Evolutionary conservation across 2,113 vertebrate genomes (phyloP), one percentile per base, ranked within the genome.

Genomic region (Sylvilagus bachmani): DNA sequence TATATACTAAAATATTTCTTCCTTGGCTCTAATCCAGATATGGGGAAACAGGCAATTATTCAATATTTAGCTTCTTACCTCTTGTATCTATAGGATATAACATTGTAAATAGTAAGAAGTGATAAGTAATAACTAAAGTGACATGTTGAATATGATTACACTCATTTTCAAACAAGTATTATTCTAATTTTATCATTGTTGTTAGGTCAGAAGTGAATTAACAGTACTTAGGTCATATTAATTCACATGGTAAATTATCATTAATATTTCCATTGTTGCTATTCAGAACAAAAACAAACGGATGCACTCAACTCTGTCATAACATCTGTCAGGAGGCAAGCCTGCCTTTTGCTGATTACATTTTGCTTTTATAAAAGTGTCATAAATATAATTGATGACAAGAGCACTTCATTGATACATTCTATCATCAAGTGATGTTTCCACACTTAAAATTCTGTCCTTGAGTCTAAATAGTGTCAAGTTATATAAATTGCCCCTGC

Each of bases 371-470:
- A 94, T 95, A 88, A 96, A 96, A 96, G 94, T n/a, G 14, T 11
- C 62, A 83, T 31, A 94, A 49, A n/a, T 91, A 95, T 75, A 97
- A 89, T 70, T 64, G 93, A 49, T 93, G 82, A 86, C 9, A 86
- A 94, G 13, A 90, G 3, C 55, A 97, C 66, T 61, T 84, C 77
- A 78, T 86, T 80, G 75, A 87, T 77, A 88, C 21, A 80, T 92
- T 74, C 94, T 5, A 71, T 95, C 51, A 71, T 94, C 71, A 97
- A 91, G 88, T 24, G 25, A 81, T 74, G 86, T 9, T 74, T 10
- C 16, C 93, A 90, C 25, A 90, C 33, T 97, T 95, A 84, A 97
- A 71, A 97, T 95, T 97, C 89, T 97, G 3, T 73, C 93, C 69
- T 74, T 85, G 49, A 91, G 31, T 93, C 95, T 93, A n/a, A 44